Evolutionary conservation across 2,113 vertebrate genomes (phyloP).

Genomic region (Notothenia coriiceps): DNA sequence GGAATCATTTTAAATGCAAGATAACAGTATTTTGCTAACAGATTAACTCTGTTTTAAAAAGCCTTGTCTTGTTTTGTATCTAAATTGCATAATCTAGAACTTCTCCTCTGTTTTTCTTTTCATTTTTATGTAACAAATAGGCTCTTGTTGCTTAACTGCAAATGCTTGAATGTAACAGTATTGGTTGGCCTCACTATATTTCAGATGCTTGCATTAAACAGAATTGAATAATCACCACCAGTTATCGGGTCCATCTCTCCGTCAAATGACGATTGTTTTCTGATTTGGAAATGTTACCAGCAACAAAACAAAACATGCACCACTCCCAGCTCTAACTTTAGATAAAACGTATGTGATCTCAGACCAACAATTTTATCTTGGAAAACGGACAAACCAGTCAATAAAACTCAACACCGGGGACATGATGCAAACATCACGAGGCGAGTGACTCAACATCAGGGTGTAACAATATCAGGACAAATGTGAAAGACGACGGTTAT

Average conservation of each 20-base stretch:
- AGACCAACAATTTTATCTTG: conserved; percentile 21
- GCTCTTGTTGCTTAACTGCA: neutral
- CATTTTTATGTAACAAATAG: neutral
- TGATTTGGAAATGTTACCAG: neutral
- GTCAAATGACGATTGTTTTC: neutral
- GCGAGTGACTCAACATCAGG: conserved; percentile 37
- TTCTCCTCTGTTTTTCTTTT: neutral
- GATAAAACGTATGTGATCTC: conserved; percentile 2
- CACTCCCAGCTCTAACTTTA: neutral
- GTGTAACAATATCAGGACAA: too few relatives aligned
- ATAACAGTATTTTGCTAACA: too few relatives aligned
- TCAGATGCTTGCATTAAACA: neutral
- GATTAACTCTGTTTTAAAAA: too few relatives aligned
- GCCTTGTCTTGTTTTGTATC: too few relatives aligned
- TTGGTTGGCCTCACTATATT: neutral
- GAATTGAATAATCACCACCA: too few relatives aligned
- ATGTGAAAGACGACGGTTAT: too few relatives aligned
- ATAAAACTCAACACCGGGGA: conserved; percentile 59
- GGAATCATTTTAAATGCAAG: too few relatives aligned
- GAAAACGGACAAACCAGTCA: conserved; percentile 26
- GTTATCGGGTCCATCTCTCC: neutral
- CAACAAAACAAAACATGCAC: neutral
- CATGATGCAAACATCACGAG: conserved; percentile 55
- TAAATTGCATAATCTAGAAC: too few relatives aligned
- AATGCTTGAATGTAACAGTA: neutral